Percentiles rank a stretch among this genome's conserved stretches.
These are phyloP conservation scores for Ischnura elegans DNA, from an alignment of 2,888 invertebrate species.

Conservation along the genomic window DNA sequence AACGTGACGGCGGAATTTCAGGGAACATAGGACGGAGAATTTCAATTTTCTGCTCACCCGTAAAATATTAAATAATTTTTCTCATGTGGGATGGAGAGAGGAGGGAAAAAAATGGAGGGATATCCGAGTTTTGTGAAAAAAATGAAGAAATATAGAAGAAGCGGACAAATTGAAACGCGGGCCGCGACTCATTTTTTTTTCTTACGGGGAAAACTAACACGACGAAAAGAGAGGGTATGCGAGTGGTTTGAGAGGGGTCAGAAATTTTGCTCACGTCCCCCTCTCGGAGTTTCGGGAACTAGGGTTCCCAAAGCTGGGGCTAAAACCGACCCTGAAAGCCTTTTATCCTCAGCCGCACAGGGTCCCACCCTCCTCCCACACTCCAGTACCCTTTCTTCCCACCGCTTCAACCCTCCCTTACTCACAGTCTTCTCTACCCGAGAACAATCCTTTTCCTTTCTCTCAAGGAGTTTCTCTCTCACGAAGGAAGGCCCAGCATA, in stretches of 20 bases:
- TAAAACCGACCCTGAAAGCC: conserved; percentile 10
- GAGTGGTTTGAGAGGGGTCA: not conserved
- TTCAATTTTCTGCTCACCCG: not conserved
- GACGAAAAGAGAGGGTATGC: not conserved
- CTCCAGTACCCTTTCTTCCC: not conserved
- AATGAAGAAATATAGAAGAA: not conserved
- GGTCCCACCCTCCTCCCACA: not conserved
- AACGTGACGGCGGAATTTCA: not conserved
- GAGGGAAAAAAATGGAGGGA: not conserved
- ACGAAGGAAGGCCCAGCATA: too few species aligned
- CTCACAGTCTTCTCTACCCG: not conserved
- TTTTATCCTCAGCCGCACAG: not conserved
- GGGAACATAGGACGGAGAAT: not conserved
- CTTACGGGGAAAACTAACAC: not conserved
- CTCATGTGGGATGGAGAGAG: too few species aligned
- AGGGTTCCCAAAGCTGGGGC: not conserved
- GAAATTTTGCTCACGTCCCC: conserved; percentile 20
- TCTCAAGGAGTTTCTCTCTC: too few species aligned
- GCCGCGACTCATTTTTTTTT: not conserved
- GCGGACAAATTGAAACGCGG: not conserved
- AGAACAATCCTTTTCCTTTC: not conserved
- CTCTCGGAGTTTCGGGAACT: not conserved
- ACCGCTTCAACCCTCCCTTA: not conserved
- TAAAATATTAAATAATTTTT: not conserved
- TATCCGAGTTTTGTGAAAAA: not conserved